Evolutionary conservation across 2,113 vertebrate genomes (phyloP).

Genomic region (Myanophis thanlyinensis): DNA sequence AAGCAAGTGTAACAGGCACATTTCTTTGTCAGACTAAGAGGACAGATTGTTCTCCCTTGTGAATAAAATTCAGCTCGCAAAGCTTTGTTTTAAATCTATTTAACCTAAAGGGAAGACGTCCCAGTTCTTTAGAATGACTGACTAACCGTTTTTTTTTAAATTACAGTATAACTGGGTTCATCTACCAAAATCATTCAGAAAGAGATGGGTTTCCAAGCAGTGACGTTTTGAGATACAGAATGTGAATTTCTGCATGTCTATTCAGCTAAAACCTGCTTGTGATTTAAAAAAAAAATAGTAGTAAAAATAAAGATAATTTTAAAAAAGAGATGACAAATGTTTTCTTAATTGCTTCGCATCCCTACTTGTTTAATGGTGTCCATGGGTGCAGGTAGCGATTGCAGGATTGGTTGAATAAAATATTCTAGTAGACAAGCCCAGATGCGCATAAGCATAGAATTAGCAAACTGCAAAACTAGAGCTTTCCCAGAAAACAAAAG

Average conservation of each 20-base stretch:
- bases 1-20: neutral
- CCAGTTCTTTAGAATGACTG: neutral
- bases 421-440: neutral
- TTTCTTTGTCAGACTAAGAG: neutral
- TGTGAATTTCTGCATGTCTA: neutral
- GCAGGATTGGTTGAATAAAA: neutral
- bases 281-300: neutral
- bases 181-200: neutral
- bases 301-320: no score
- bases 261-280: neutral
- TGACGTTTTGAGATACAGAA: neutral
- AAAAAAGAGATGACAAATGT: neutral
- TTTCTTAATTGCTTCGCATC: neutral
- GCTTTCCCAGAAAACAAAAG: neutral
- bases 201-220: neutral
- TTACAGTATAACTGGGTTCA: neutral
- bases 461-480: neutral
- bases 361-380: neutral
- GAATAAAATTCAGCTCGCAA: neutral
- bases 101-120: neutral
- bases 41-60: neutral
- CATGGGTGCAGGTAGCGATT: neutral
- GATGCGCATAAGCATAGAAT: neutral
- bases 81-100: neutral
- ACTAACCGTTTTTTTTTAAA: neutral